A percentile compares a stretch with the other conserved stretches of the same genome.
phyloP scores from a whole-genome alignment of 2,113 vertebrate species.

The Dicerorhinus sumatrensis region DNA sequence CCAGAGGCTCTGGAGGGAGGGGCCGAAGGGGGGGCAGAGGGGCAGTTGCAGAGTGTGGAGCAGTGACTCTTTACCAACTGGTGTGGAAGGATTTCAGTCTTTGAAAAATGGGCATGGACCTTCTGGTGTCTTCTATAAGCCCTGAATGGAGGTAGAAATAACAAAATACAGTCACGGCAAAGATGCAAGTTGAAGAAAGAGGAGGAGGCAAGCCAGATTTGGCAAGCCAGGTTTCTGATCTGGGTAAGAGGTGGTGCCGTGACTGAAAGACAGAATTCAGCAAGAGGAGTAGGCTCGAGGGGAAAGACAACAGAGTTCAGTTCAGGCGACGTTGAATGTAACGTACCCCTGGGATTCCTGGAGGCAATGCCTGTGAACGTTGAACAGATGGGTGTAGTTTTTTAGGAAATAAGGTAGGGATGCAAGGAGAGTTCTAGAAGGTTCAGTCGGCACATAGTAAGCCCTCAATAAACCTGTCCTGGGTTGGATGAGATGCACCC shows the following conservation, averaged over 20 bases:
- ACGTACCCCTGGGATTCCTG: neutral
- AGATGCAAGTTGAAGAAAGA: neutral
- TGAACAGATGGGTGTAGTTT: neutral
- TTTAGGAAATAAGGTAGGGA: neutral
- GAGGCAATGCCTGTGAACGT: neutral
- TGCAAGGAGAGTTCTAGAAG: neutral
- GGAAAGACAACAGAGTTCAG: neutral
- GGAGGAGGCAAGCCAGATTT: neutral
- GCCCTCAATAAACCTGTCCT: neutral
- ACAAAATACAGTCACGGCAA: neutral
- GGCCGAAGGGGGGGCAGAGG: accelerated
- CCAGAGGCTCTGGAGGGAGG: neutral
- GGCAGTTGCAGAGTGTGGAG: too few species aligned
- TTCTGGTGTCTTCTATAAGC: neutral
- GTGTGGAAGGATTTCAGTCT: neutral
- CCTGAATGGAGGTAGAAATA: neutral
- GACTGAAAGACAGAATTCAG: neutral
- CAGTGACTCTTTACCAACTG: neutral
- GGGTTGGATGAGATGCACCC: neutral
- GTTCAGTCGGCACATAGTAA: neutral
- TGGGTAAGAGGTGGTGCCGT: neutral
- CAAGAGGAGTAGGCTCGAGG: neutral
- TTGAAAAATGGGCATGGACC: neutral
- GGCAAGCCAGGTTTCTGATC: neutral
- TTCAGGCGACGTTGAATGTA: accelerated